phyloP scores from a whole-genome alignment of 2,797 vertebrate species.

The Muscicapa striata region DNA sequence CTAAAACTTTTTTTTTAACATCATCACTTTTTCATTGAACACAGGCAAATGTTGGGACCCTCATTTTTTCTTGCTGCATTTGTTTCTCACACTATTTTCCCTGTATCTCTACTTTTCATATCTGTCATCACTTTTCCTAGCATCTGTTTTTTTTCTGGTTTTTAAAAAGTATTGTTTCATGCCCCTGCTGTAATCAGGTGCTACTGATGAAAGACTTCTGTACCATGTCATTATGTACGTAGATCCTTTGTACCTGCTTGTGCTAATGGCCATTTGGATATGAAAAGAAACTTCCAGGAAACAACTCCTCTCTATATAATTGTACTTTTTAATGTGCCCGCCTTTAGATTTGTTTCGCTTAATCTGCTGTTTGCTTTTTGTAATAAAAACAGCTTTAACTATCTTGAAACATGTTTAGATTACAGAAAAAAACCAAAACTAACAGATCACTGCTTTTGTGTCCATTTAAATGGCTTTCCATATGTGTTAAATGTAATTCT shows the following conservation, averaged over 20 bases:
- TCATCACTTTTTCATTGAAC: background rate
- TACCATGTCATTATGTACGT: background rate
- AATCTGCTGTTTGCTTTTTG: background rate
- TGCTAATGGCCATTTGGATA: background rate
- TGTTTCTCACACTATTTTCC: background rate
- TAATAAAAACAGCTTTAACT: background rate
- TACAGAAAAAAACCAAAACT: background rate
- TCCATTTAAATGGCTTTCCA: background rate
- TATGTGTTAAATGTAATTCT: background rate
- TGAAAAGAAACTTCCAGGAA: background rate
- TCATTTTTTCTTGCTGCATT: background rate
- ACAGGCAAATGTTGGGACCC: background rate
- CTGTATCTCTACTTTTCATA: background rate
- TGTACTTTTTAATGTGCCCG: background rate
- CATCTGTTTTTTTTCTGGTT: background rate
- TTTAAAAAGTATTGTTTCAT: background rate
- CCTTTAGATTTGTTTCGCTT: slow-evolving; percentile 1
- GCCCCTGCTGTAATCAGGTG: slow-evolving; percentile 1
- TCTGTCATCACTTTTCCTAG: background rate
- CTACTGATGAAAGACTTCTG: slow-evolving; percentile 9
- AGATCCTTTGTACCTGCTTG: background rate
- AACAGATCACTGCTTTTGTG: background rate
- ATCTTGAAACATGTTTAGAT: background rate
- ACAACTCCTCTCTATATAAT: background rate
- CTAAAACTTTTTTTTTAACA: background rate